Percentiles rank a stretch among this genome's conserved stretches.
Conservation (phyloP, 1,140 invertebrate genomes). For the Glomeris maerens region DNA sequence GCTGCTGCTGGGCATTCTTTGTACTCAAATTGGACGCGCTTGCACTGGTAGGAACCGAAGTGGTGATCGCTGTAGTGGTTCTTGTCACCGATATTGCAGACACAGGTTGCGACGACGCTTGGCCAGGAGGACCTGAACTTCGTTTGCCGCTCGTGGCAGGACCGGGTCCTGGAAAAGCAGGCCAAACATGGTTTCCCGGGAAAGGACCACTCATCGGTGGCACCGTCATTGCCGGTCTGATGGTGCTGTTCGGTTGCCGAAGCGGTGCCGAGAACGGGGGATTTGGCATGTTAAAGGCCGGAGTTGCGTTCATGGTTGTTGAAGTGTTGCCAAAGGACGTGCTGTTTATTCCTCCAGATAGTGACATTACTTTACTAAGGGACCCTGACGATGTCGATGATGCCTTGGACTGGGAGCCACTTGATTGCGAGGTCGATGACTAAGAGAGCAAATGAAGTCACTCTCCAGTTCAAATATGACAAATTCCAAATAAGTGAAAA, state of each 20-base stretch:
- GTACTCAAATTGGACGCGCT: constrained; percentile 10
- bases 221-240: constrained; percentile 4
- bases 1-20: constrained; percentile 5
- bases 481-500: too few species aligned
- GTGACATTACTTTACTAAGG: too few species aligned
- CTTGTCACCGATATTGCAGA: constrained; percentile 4
- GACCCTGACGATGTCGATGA: too few species aligned
- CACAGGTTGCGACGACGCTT: background rate
- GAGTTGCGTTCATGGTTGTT: constrained; percentile 18
- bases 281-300: too few species aligned
- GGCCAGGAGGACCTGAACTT: constrained; percentile 8
- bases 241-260: too few species aligned
- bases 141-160: background rate
- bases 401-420: background rate
- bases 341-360: background rate
- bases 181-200: too few species aligned
- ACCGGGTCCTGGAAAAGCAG: background rate
- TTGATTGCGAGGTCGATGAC: background rate
- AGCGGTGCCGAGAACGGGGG: too few species aligned
- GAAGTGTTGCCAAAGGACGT: constrained; percentile 19
- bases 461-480: too few species aligned
- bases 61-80: constrained; percentile 6
- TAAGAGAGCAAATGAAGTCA: background rate
- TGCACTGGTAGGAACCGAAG: constrained; percentile 9
- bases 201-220: constrained; percentile 9